phyloP scores from a whole-genome alignment of 1,140 invertebrate species.

The Archivesica marissinica region DNA sequence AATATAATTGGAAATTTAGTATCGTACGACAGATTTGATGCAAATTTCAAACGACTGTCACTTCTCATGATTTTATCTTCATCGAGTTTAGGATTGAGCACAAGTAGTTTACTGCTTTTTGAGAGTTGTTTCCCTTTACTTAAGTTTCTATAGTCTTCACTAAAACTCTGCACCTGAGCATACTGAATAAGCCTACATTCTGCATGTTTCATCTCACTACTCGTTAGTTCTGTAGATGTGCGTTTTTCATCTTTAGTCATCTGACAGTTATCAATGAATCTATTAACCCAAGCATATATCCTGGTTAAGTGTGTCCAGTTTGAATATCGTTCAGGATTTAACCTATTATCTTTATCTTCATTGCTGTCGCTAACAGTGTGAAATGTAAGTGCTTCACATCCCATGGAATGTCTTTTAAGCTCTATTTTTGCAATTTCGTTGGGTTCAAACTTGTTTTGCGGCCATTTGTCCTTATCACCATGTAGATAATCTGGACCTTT shows the following conservation, averaged over 20 bases:
- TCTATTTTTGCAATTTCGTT: no score
- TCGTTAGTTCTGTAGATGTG: background rate
- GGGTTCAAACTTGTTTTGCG: no score
- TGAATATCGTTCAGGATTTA: background rate
- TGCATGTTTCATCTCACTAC: background rate
- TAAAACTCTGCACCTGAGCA: slow-evolving; percentile 6
- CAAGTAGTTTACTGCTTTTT: slow-evolving; percentile 5
- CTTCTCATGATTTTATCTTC: background rate
- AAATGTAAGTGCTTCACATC: no score
- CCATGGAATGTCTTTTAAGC: no score
- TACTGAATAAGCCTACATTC: background rate
- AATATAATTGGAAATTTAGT: slow-evolving; percentile 40
- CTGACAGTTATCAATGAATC: slow-evolving; percentile 28
- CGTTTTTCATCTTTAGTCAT: background rate
- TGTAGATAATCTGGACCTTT: no score
- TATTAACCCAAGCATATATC: background rate
- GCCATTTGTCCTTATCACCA: no score
- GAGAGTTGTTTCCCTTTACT: background rate
- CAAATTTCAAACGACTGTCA: slow-evolving; percentile 6
- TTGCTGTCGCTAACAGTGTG: no score
- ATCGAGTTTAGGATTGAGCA: slow-evolving; percentile 34
- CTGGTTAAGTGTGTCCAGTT: background rate
- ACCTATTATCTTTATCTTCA: background rate
- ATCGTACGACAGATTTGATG: slow-evolving; percentile 16
- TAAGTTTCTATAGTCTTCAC: background rate